A percentile compares a stretch with the other conserved stretches of the same genome.
Evolutionary conservation across 2,113 vertebrate genomes (phyloP).

Genomic region (Gobio gobio): DNA sequence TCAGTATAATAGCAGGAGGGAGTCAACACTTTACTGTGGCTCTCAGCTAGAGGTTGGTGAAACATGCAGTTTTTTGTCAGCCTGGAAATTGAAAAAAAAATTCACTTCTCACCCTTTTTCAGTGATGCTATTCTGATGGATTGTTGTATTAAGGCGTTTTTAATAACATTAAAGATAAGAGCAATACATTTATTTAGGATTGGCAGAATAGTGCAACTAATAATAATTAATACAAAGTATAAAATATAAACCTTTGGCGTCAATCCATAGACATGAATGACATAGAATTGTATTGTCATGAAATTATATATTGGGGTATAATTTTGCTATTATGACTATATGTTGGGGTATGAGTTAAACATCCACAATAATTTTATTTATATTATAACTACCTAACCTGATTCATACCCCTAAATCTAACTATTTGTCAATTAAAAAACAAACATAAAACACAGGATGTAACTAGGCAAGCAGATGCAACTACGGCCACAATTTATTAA

Average conservation of each 20-base stretch:
- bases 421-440: too few relatives aligned
- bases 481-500: too few relatives aligned
- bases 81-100: neutral
- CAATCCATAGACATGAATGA: too few relatives aligned
- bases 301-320: too few relatives aligned
- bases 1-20: slow-evolving; percentile 21
- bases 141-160: neutral
- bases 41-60: slow-evolving; percentile 5
- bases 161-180: neutral
- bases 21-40: slow-evolving; percentile 25
- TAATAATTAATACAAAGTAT: neutral
- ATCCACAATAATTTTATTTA: too few relatives aligned
- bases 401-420: too few relatives aligned
- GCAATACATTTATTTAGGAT: neutral
- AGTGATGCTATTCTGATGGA: neutral
- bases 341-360: too few relatives aligned
- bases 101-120: neutral
- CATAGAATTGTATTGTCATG: too few relatives aligned
- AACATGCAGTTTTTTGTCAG: slow-evolving; percentile 21
- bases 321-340: too few relatives aligned
- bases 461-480: too few relatives aligned
- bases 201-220: neutral
- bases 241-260: neutral
- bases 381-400: too few relatives aligned
- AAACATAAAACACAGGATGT: too few relatives aligned